Evolutionary conservation across 2,888 invertebrate species (phyloP).

Genomic region (Drosophila sordidapex): DNA sequence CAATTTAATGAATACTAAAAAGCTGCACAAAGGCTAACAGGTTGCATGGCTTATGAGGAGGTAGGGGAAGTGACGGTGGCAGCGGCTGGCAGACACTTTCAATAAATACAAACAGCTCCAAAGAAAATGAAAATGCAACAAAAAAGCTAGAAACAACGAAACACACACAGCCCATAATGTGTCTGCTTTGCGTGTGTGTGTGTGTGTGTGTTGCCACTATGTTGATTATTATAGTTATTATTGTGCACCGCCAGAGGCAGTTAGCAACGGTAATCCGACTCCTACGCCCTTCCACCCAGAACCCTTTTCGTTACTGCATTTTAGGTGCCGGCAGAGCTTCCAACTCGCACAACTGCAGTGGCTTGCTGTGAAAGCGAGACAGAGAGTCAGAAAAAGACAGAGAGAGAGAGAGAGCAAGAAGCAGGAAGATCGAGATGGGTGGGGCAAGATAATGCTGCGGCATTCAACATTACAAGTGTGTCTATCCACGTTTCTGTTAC

Average conservation of each 20-base stretch:
- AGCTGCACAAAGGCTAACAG: constrained; percentile 43
- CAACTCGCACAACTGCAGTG: constrained; percentile 25
- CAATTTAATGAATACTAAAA: constrained; percentile 79
- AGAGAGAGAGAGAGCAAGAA: neutral
- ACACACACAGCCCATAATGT: constrained; percentile 20
- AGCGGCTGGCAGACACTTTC: constrained; percentile 28
- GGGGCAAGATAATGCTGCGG: constrained; percentile 54
- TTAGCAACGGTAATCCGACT: constrained; percentile 45
- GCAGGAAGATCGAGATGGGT: neutral
- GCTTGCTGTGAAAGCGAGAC: neutral
- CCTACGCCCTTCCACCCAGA: neutral
- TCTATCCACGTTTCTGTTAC: neutral
- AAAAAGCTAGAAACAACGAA: constrained; percentile 9
- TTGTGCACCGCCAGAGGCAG: constrained; percentile 55
- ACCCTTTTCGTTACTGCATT: constrained; percentile 39
- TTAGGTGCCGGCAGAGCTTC: constrained; percentile 38
- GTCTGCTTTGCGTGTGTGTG: constrained; percentile 31
- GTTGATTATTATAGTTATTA: constrained; percentile 77
- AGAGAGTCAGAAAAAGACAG: neutral
- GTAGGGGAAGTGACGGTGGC: neutral
- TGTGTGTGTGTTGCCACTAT: constrained; percentile 50
- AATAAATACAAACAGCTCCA: constrained; percentile 60
- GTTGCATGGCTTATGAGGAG: constrained; percentile 1
- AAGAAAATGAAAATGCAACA: constrained; percentile 68
- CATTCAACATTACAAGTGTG: constrained; percentile 45